Percentiles rank a stretch among this genome's conserved stretches.
phyloP scores from a whole-genome alignment of 2,888 invertebrate genomes.

The Drosophila pseudotakahashii region DNA sequence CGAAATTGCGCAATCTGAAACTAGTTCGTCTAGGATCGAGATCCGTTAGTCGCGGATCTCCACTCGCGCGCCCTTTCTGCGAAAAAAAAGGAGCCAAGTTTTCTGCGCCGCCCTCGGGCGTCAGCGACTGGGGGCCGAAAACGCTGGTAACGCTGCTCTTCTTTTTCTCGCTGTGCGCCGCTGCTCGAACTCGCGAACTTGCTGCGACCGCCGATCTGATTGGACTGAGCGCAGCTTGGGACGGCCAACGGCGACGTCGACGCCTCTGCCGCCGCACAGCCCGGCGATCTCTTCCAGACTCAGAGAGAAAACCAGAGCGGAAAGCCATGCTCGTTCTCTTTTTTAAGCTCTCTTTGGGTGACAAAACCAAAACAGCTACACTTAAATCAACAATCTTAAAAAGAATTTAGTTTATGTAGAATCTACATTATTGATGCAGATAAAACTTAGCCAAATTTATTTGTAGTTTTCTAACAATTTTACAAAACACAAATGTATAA shows the following conservation, averaged over 20 bases:
- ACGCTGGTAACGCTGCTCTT: slow-evolving; percentile 33
- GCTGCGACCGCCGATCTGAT: slow-evolving; percentile 70
- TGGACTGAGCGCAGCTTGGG: slow-evolving; percentile 64
- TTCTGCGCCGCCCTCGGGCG: slow-evolving; percentile 60
- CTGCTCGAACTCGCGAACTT: slow-evolving; percentile 48
- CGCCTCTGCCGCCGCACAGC: slow-evolving; percentile 20
- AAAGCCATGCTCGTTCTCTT: neutral
- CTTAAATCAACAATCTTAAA: neutral
- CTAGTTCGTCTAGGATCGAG: slow-evolving; percentile 26
- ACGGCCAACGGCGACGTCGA: slow-evolving; percentile 12
- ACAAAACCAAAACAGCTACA: neutral
- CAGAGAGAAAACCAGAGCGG: slow-evolving; percentile 6
- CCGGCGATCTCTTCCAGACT: neutral
- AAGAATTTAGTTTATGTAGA: neutral
- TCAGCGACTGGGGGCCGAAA: slow-evolving; percentile 48
- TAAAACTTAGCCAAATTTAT: too few relatives aligned
- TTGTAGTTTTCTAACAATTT: too few relatives aligned
- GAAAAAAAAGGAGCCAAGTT: slow-evolving; percentile 47
- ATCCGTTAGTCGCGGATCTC: slow-evolving; percentile 33
- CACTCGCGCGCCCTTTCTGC: slow-evolving; percentile 66
- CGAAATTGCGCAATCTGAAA: slow-evolving; percentile 32
- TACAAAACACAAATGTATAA: too few relatives aligned
- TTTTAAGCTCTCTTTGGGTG: neutral
- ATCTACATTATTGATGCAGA: too few relatives aligned
- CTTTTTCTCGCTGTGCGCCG: slow-evolving; percentile 21